Evolutionary conservation across 2,888 invertebrate species (phyloP), one percentile per base, ranked within the genome.

Genomic region (Nemoura dubitans): DNA sequence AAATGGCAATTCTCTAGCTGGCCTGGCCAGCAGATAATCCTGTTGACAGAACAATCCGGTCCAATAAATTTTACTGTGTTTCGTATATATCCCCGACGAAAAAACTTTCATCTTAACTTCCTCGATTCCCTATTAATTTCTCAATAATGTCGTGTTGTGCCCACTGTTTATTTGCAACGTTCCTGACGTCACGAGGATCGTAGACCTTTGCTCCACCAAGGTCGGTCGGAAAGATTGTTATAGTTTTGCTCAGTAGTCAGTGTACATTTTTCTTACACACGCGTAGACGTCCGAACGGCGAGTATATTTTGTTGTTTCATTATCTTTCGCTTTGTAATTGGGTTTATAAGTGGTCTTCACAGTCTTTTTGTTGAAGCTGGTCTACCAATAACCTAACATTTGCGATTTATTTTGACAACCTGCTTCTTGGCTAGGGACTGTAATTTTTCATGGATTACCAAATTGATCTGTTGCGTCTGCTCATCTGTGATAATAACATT

Each of bases 151-250:
- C 14, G 59, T 59, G 59, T 59, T 59, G 59, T 59, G 59, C 59
- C 59, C 16, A 59, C 3, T 59, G 59, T 59, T 27, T 81, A 30
- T 81, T 81, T 81, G 81, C 28, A 81, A 81, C 26, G 26, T 30
- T 84, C 27, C 26, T 84, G 84, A 84, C 84, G 84, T 84, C 84
- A 84, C 29, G 28, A 84, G 29, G 84, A 29, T 59, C 28, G 59
- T 82, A 83, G 83, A 83, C 83, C 83, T 83, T 84, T 84, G 84
- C 84, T 84, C 84, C 27, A 84, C 76, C 84, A 84, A 84, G 84
- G 84, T 84, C 84, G 84, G 84, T 84, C 84, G 43, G 84, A 27
- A 84, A 28, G 81, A 81, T 81, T 81, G 81, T 26, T 10, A 81
- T 14, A 30, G 14, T 30, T 28, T 81, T 16, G 21, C 59, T 59